A percentile compares a stretch with the other conserved stretches of the same genome.
Conservation (phyloP, 1,140 invertebrate genomes). For the Wiebesia pumilae region DNA sequence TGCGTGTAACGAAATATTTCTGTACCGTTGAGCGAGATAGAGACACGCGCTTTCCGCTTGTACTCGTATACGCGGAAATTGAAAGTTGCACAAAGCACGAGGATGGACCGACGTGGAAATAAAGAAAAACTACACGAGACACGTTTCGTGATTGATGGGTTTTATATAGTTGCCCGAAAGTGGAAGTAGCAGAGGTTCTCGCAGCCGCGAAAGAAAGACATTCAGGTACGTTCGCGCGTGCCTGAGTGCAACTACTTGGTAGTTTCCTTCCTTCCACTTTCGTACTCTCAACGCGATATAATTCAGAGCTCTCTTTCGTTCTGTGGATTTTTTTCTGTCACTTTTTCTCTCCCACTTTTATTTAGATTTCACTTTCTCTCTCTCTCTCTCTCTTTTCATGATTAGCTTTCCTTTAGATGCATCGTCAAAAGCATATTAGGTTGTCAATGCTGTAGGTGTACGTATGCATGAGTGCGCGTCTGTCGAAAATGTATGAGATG, state of each 20-base stretch:
- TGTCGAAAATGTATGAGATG: too few species aligned
- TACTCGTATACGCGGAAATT: neutral
- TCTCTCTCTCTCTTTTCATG: neutral
- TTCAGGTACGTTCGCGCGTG: neutral
- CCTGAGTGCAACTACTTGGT: conserved; percentile 44
- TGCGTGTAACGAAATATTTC: neutral
- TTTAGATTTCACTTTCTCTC: too few species aligned
- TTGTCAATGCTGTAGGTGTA: too few species aligned
- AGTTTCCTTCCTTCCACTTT: conserved; percentile 18
- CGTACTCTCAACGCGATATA: conserved; percentile 42
- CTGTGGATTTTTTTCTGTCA: neutral
- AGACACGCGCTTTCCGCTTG: neutral
- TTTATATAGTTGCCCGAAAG: conserved; percentile 35
- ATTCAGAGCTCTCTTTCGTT: conserved; percentile 16
- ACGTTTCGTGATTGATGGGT: conserved; percentile 48
- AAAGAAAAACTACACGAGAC: neutral
- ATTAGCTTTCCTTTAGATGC: neutral
- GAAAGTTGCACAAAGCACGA: conserved; percentile 9
- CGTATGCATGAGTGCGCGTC: too few species aligned
- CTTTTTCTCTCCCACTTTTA: neutral
- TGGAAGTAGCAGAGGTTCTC: conserved; percentile 24
- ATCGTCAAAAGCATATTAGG: neutral
- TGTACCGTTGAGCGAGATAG: neutral
- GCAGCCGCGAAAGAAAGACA: conserved; percentile 32
- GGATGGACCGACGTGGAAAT: neutral